Percentiles rank a stretch among this genome's conserved stretches.
Evolutionary conservation across 23 tunicate species (phyloP).

Genomic region (Trididemnum miniatum): DNA sequence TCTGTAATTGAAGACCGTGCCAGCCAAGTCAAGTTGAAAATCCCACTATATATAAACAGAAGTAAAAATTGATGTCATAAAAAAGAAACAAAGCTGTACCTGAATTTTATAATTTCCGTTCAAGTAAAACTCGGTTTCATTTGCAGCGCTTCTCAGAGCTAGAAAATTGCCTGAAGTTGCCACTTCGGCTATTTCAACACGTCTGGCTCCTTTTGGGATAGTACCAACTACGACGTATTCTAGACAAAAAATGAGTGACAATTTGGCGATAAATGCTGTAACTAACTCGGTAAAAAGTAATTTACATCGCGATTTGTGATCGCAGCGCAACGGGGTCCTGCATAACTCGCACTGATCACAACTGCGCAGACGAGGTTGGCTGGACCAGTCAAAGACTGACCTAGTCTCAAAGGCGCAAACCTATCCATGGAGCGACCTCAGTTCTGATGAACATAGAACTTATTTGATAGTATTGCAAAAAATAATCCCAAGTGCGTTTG

Average conservation of each 20-base stretch:
- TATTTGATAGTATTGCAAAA: too few relatives aligned
- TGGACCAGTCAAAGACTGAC: too few relatives aligned
- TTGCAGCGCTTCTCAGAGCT: constrained; percentile 46
- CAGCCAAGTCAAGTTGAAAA: constrained; percentile 64
- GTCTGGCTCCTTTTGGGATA: constrained; percentile 63
- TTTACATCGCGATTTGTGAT: too few relatives aligned
- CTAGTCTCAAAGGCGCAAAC: too few relatives aligned
- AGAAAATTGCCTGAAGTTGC: constrained; percentile 59
- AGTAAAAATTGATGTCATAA: neutral
- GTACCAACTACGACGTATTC: constrained; percentile 61
- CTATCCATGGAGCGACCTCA: too few relatives aligned
- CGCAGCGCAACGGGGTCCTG: too few relatives aligned
- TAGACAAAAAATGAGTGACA: neutral
- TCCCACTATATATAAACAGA: constrained; percentile 55
- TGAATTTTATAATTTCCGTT: constrained; percentile 83
- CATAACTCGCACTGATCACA: too few relatives aligned
- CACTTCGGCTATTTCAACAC: constrained; percentile 41
- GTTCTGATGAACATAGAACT: too few relatives aligned
- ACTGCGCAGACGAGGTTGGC: too few relatives aligned
- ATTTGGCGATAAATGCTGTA: neutral
- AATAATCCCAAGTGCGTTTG: too few relatives aligned
- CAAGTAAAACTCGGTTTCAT: constrained; percentile 45
- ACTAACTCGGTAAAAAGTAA: neutral
- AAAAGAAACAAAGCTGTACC: constrained; percentile 21
- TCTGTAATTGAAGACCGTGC: constrained; percentile 61